Conservation (phyloP, 2,888 invertebrate species). For the Pristionchus entomophagus region DNA sequence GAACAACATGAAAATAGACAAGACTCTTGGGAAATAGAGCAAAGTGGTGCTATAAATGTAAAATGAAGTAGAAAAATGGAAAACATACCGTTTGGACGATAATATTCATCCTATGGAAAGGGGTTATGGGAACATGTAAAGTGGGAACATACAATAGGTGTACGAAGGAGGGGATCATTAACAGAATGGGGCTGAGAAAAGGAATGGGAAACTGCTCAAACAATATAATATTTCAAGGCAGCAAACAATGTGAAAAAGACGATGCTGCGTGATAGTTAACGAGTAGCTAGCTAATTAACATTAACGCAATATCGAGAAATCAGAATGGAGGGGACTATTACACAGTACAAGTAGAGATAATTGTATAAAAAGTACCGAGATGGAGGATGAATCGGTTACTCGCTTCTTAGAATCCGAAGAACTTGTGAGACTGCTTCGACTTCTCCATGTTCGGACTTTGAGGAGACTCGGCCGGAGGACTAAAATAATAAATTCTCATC, state of each 20-base stretch:
- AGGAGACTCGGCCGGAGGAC: constrained; percentile 34
- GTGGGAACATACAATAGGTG: constrained; percentile 19
- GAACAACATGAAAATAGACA: constrained; percentile 12
- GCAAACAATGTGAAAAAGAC: constrained; percentile 17
- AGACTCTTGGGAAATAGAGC: constrained; percentile 35
- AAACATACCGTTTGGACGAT: constrained; percentile 16
- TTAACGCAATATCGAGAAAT: constrained; percentile 21
- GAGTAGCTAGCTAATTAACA: constrained; percentile 32
- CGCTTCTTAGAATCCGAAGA: constrained; percentile 33
- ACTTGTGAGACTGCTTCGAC: background rate
- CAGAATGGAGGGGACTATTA: background rate
- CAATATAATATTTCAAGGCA: constrained; percentile 14
- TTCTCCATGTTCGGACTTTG: background rate
- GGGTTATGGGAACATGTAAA: constrained; percentile 10
- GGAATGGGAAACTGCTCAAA: constrained; percentile 24
- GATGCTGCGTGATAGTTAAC: constrained; percentile 27
- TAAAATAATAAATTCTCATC: background rate
- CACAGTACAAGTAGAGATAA: background rate
- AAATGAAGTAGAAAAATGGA: background rate
- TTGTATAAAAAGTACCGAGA: background rate
- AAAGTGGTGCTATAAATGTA: constrained; percentile 31
- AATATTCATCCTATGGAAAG: background rate
- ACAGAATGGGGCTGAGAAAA: constrained; percentile 15
- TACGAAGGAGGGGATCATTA: constrained; percentile 37
- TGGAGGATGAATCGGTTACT: background rate